These are phyloP conservation scores for Mythimna pallens DNA, from an alignment of 2,888 invertebrate genomes.

Conservation along the genomic window DNA sequence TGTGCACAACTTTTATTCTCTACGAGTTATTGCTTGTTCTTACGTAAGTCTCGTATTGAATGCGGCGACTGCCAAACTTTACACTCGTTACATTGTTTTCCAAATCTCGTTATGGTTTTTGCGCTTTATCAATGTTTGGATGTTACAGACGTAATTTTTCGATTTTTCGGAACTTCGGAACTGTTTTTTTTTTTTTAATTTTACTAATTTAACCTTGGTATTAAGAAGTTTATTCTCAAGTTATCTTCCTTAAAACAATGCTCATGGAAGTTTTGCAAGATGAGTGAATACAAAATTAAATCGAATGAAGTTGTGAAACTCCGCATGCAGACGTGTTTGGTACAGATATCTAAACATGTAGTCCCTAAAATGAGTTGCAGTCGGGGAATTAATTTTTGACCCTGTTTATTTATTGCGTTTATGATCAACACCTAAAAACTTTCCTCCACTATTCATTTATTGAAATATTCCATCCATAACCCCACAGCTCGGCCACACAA, in stretches of 20 bases:
- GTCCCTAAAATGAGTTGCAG: no score
- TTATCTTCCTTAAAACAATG: no score
- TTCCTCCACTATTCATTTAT: not conserved
- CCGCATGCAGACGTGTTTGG: not conserved
- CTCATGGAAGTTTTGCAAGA: no score
- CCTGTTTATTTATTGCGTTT: no score
- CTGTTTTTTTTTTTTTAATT: no score
- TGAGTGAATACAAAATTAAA: no score
- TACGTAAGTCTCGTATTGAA: not conserved
- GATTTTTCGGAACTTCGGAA: no score
- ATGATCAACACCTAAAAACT: not conserved
- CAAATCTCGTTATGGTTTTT: not conserved
- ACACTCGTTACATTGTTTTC: not conserved
- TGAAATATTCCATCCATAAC: not conserved
- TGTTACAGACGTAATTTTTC: not conserved
- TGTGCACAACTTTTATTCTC: conserved; percentile 14
- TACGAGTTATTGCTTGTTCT: conserved; percentile 11
- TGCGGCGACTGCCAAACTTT: not conserved
- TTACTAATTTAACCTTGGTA: no score
- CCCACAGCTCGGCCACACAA: not conserved
- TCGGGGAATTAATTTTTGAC: no score
- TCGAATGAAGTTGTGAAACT: not conserved
- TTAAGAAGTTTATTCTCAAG: no score
- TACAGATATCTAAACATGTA: not conserved
- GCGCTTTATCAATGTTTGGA: not conserved